Evolutionary conservation across 2,888 invertebrate species (phyloP), one percentile per base, ranked within the genome.

Genomic region (Bombylius discolor): DNA sequence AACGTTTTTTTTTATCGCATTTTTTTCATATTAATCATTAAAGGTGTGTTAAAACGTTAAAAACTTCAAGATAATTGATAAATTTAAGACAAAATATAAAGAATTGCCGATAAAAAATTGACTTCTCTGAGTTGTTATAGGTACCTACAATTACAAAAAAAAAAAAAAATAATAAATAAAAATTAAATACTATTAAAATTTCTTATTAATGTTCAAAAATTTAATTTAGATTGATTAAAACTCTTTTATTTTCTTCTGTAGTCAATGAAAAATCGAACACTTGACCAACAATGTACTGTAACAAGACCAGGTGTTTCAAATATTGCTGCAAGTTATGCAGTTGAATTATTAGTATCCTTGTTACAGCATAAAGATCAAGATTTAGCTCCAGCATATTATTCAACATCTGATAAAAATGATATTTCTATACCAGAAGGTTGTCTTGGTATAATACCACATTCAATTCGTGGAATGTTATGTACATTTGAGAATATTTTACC

Each of bases 251-350:
- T 36, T 48, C 12, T 47, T 46, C 76, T 77, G 4, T 73, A 95
- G 95, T 94, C 95, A 0, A 78, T 87, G 53, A 82, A 81, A 65
- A 94, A 96, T 70, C 82, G 97, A 54, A 96, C 97, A 0, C 73
- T 99, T 58, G 99, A 99, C 74, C 95, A 98, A 70, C 98, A 99
- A 70, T 99, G 99, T 70, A 99, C 98, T 0, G 98, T 99, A 31
- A 92, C 95, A 0, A 79, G 98, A 54, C 97, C 98, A 0, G 98
- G 97, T 1, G 84, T 90, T 14, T 90, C 96, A 0, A 87, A 88
- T 68, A 84, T 98, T 52, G 96, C 95, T 0, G 86, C 87, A 23
- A 90, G 92, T 5, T 76, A 95, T 57, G 94, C 94, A 0, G 95
- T 92, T 0, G 99, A 99, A 74, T 72, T 99, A 51, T 77, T 96